Evolutionary conservation across 2,888 invertebrate species (phyloP).

Genomic region (Calephelis perditalis): DNA sequence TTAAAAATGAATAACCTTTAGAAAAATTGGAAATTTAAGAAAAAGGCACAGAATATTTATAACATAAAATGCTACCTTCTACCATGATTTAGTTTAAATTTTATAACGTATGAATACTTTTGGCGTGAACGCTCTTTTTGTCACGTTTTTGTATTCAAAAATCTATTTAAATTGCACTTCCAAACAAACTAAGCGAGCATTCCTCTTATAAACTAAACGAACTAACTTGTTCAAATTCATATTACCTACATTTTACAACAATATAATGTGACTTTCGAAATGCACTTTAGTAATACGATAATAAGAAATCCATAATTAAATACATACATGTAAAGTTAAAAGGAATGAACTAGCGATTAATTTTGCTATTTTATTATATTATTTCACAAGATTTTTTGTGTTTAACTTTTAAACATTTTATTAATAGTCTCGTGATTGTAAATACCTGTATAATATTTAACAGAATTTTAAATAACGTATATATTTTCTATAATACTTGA

Average conservation of each 20-base stretch:
- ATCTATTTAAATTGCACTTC: neutral
- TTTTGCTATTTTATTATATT: conserved; percentile 6
- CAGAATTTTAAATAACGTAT: conserved; percentile 7
- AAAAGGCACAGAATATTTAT: no score
- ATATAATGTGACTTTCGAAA: conserved; percentile 44
- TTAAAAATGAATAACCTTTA: no score
- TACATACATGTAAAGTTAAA: conserved; percentile 42
- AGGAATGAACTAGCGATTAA: conserved; percentile 36
- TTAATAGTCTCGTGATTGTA: conserved; percentile 1
- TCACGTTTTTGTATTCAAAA: neutral
- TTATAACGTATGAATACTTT: no score
- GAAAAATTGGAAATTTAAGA: no score
- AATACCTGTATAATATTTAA: conserved; percentile 10
- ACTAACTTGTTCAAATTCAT: conserved; percentile 68
- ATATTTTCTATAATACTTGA: conserved; percentile 5
- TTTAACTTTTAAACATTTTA: neutral
- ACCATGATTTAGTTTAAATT: conserved; percentile 31
- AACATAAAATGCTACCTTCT: no score
- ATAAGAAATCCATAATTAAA: conserved; percentile 41
- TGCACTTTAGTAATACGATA: conserved; percentile 42
- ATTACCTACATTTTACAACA: conserved; percentile 55
- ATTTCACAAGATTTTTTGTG: conserved; percentile 3
- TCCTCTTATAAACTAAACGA: conserved; percentile 36
- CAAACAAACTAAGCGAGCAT: conserved; percentile 10
- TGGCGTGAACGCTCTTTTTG: no score